Evolutionary conservation across 2,797 vertebrate species (phyloP), one percentile per base, ranked within the genome.

Genomic region (Cynodonichthys magdalenae): DNA sequence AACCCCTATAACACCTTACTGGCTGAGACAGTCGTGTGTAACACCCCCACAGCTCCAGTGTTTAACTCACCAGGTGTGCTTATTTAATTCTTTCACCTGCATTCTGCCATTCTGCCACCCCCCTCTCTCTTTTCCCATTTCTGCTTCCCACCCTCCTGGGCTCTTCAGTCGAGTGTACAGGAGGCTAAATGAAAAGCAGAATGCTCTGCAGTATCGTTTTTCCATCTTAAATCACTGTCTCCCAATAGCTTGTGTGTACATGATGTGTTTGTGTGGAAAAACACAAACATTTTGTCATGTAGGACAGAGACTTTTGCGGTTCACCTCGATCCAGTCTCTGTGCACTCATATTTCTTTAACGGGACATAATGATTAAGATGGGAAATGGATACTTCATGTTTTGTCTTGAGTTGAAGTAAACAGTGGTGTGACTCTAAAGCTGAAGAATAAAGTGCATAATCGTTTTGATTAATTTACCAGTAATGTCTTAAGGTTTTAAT

Each of bases 61-160:
- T 99, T 99, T 99, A 98, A 98, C 94, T 98, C 98, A 92, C 98
- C 98, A 99, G 98, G 98, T 99, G 96, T 96, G 97, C 95, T 95
- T 93, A 88, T 87, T 90, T 90, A 85, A 91, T 84, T 79, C 81
- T 88, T 87, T 83, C 76, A 71, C 71, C 57, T 61, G 65, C 66
- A 71, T 80, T 80, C 72, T 76, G 67, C 47, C 71, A 62, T 41
- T 62, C 72, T 27, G 2, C 3, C 3, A 24, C 24, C 24, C 24
- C 24, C 24, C 9, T 34, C 29, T 62, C 57, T 68, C 12, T 63
- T 18, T 19, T 53, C 31, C 36, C 49, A 48, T 29, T 42, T 44
- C 17, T 59, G 17, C 34, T 12, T 19, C 46, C 62, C 11, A 72
- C 42, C 20, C 57, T 78, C 63, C 66, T 58, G 75, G 45, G 77